phyloP scores from a whole-genome alignment of 2,113 vertebrate genomes.

The Pollachius pollachius region DNA sequence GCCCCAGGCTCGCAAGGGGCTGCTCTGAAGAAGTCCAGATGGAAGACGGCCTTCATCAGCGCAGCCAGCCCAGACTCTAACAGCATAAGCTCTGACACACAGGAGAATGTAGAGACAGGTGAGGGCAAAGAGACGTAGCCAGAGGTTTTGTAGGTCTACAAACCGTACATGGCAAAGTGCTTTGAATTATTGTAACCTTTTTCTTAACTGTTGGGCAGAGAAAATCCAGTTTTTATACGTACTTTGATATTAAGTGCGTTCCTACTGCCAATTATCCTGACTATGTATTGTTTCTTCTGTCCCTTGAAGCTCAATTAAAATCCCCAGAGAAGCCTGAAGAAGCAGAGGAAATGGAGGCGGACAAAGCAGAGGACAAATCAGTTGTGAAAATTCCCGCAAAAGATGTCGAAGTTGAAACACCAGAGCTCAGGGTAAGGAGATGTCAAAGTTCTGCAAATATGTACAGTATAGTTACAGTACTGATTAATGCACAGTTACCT shows the following conservation, averaged over 20 bases:
- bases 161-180: too few species aligned
- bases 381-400: slow-evolving; percentile 71
- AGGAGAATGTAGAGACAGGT: slow-evolving; percentile 75
- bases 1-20: slow-evolving; percentile 61
- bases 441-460: background rate
- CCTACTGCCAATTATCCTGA: background rate
- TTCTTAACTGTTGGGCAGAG: too few species aligned
- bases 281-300: slow-evolving; percentile 9
- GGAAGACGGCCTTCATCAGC: slow-evolving; percentile 87
- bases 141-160: background rate
- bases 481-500: background rate
- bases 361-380: slow-evolving; percentile 75
- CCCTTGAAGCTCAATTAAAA: slow-evolving; percentile 60
- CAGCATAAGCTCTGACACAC: slow-evolving; percentile 80
- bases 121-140: slow-evolving; percentile 47
- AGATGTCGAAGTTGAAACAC: slow-evolving; percentile 76
- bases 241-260: background rate
- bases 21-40: slow-evolving; percentile 79
- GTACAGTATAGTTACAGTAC: background rate
- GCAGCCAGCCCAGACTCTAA: slow-evolving; percentile 85
- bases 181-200: too few species aligned
- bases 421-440: slow-evolving; percentile 81
- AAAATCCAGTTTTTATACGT: background rate
- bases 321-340: slow-evolving; percentile 67
- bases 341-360: slow-evolving; percentile 76